A percentile compares a stretch with the other conserved stretches of the same genome.
phyloP scores from a whole-genome alignment of 2,113 vertebrate species.

The Ciconia boyciana region DNA sequence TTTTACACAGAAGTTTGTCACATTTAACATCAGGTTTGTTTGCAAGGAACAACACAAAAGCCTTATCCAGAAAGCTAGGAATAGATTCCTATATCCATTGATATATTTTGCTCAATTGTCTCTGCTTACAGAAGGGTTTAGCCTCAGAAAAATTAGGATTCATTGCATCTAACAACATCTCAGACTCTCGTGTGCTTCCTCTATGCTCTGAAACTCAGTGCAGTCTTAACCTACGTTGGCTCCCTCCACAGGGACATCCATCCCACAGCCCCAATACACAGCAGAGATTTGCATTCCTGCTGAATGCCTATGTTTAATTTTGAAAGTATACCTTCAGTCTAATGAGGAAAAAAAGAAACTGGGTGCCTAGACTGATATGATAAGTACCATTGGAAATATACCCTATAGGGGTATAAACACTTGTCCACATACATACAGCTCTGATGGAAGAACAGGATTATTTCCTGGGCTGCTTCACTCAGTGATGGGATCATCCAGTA shows the following conservation, averaged over 20 bases:
- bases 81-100: background rate
- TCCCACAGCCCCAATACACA: background rate
- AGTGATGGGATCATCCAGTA: background rate
- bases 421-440: background rate
- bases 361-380: background rate
- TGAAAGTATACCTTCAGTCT: background rate
- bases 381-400: background rate
- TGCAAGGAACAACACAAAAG: background rate
- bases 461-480: background rate
- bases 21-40: background rate
- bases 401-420: background rate
- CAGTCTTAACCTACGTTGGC: background rate
- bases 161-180: background rate
- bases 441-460: background rate
- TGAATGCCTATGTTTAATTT: background rate
- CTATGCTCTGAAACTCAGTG: background rate
- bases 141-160: background rate
- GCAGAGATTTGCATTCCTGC: background rate
- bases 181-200: background rate
- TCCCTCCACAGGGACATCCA: background rate
- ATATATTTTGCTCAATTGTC: background rate
- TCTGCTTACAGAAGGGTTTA: background rate
- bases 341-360: background rate
- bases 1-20: background rate
- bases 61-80: background rate